Percentiles rank a stretch among this genome's conserved stretches.
Evolutionary conservation across 2,797 vertebrate species (phyloP).

Genomic region (Hypotaenidia philippensis): DNA sequence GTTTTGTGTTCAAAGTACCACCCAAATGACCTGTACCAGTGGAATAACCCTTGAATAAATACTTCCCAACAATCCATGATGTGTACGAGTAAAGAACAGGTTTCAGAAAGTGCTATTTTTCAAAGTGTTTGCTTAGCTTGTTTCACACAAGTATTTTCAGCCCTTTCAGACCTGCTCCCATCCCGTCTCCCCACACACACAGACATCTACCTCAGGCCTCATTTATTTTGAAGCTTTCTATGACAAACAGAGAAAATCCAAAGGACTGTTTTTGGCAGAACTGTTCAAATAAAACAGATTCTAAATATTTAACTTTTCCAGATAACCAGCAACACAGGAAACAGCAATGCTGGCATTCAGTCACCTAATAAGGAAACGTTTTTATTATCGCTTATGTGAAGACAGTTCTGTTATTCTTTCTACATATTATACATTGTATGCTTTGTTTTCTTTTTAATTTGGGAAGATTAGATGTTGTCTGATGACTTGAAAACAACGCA

Average conservation of each 20-base stretch:
- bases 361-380: conserved; percentile 70
- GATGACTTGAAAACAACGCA: not conserved
- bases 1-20: not conserved
- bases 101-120: conserved; percentile 3
- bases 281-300: conserved; percentile 43
- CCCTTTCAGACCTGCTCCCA: not conserved
- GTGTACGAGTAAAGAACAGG: not conserved
- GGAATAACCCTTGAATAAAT: not conserved
- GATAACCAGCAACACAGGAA: conserved; percentile 26
- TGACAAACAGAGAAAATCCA: conserved; percentile 16
- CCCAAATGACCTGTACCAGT: not conserved
- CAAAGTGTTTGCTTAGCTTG: not conserved
- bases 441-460: conserved; percentile 9
- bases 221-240: conserved; percentile 25
- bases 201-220: not conserved
- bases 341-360: not conserved
- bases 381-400: conserved; percentile 11
- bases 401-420: conserved; percentile 22
- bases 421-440: not conserved
- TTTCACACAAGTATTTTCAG: conserved; percentile 59
- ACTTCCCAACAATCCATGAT: not conserved
- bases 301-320: conserved; percentile 73
- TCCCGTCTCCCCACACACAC: not conserved
- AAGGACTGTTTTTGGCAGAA: not conserved
- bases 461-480: not conserved